Evolutionary conservation across 2,113 vertebrate species (phyloP).

Genomic region (Sinocyclocheilus anshuiensis): DNA sequence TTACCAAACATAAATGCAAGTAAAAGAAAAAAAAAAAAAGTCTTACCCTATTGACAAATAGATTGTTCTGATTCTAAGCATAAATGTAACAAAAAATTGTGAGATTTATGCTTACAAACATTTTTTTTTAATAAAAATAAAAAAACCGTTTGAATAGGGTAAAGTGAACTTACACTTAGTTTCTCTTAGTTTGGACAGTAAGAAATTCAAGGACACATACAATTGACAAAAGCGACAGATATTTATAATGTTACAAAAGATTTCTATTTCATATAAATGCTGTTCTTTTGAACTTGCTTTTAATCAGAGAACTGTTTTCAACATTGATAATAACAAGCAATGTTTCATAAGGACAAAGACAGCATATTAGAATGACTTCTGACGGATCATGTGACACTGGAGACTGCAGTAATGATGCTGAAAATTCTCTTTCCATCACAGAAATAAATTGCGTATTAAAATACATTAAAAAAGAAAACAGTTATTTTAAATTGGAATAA

Average conservation of each 20-base stretch:
- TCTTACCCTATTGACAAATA: background rate
- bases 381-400: background rate
- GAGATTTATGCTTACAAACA: no score
- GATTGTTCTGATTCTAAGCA: background rate
- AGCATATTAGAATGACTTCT: background rate
- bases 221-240: background rate
- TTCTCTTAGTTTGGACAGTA: no score
- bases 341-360: background rate
- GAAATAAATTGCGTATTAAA: no score
- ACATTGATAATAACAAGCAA: background rate
- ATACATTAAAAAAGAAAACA: no score
- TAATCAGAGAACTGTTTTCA: background rate
- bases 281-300: no score
- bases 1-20: background rate
- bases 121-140: no score
- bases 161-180: no score
- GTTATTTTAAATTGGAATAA: no score
- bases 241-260: background rate
- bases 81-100: background rate
- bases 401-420: background rate
- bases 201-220: background rate
- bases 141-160: no score
- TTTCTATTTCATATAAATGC: no score
- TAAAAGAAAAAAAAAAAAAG: background rate
- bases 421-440: background rate